phyloP scores from a whole-genome alignment of 1,140 invertebrate species.

The Pararge aegeria region DNA sequence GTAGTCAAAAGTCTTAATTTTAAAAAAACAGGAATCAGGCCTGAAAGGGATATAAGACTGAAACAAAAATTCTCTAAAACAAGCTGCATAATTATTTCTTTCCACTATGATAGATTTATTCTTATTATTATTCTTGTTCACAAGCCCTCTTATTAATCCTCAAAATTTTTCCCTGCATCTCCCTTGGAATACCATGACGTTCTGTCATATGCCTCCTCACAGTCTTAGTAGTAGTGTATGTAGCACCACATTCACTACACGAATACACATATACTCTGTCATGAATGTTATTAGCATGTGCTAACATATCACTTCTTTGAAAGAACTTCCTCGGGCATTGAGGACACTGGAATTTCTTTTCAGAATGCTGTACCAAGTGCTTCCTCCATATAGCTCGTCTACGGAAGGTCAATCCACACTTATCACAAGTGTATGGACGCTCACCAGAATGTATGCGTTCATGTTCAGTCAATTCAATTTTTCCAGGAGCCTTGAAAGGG shows the following conservation, averaged over 20 bases:
- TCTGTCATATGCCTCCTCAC: slow-evolving; percentile 59
- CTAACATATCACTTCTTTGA: slow-evolving; percentile 45
- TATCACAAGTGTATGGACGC: slow-evolving; percentile 62
- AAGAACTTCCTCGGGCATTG: slow-evolving; percentile 59
- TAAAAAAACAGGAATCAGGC: too few relatives aligned
- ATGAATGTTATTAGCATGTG: slow-evolving; percentile 60
- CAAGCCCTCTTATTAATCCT: slow-evolving; percentile 41
- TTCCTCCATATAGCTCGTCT: slow-evolving; percentile 59
- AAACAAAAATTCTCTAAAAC: too few relatives aligned
- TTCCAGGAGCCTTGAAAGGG: slow-evolving; percentile 53
- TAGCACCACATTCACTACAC: slow-evolving; percentile 53
- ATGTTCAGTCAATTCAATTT: slow-evolving; percentile 57
- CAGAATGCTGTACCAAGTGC: slow-evolving; percentile 54
- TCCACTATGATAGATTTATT: too few relatives aligned
- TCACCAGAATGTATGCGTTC: slow-evolving; percentile 61
- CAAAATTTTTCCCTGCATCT: slow-evolving; percentile 58
- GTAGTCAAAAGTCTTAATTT: too few relatives aligned
- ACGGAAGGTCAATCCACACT: slow-evolving; percentile 64
- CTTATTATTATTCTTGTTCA: too few relatives aligned
- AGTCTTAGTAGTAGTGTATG: slow-evolving; percentile 53
- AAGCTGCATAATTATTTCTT: too few relatives aligned
- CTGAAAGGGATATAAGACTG: too few relatives aligned
- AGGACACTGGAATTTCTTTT: slow-evolving; percentile 57
- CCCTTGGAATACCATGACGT: slow-evolving; percentile 60
- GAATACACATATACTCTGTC: slow-evolving; percentile 57